Conservation (phyloP, 2,888 invertebrate species). For the Meta bourneti region DNA sequence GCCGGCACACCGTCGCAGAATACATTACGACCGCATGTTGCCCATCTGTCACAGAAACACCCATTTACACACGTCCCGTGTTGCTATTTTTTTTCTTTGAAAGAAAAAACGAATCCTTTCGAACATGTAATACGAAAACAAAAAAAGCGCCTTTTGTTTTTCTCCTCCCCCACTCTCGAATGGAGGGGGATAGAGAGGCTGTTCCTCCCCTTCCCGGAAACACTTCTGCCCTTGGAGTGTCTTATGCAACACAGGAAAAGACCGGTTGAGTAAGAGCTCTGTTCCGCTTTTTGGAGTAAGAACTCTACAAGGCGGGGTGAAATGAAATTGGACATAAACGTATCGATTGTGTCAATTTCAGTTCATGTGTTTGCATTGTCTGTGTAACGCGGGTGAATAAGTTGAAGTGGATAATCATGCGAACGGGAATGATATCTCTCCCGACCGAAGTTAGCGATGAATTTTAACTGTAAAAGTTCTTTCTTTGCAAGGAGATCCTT, state of each 20-base stretch:
- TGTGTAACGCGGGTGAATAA: background rate
- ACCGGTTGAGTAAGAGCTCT: background rate
- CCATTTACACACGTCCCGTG: background rate
- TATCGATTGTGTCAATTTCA: background rate
- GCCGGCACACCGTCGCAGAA: background rate
- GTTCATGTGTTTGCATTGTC: background rate
- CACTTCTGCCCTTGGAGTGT: conserved; percentile 24
- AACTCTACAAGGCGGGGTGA: background rate
- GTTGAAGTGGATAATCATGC: background rate
- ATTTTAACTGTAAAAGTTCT: background rate
- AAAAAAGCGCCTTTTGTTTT: background rate
- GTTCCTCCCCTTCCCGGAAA: conserved; percentile 44
- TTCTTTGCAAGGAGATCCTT: background rate
- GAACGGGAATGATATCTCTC: background rate
- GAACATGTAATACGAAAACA: no score
- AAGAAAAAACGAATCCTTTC: no score
- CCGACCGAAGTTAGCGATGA: background rate
- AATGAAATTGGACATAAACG: background rate
- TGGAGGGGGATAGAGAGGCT: background rate
- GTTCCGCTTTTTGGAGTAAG: background rate
- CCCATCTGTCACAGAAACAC: conserved; percentile 7
- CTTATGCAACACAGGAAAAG: conserved; percentile 39
- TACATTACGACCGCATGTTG: background rate
- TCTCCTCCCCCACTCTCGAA: background rate
- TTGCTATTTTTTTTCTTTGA: no score